phyloP scores from a whole-genome alignment of 2,113 vertebrate genomes.

The Lepidothrix coronata region DNA sequence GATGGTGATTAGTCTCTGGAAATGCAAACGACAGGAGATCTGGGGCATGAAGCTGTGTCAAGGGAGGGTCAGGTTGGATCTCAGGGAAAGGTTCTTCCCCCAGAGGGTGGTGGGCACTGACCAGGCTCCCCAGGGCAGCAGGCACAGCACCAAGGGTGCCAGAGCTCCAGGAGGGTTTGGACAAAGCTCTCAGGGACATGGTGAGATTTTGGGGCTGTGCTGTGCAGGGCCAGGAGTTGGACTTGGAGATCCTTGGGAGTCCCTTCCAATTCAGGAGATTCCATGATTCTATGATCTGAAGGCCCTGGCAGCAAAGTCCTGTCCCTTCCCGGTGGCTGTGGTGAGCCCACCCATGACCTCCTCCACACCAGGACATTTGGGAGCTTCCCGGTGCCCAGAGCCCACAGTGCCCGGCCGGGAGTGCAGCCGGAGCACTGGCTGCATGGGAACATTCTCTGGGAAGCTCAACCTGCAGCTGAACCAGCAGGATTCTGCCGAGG shows the following conservation, averaged over 20 bases:
- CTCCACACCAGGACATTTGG: not conserved
- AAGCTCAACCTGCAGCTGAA: not conserved
- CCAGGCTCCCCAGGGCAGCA: not conserved
- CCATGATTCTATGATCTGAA: not conserved
- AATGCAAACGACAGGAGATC: not conserved
- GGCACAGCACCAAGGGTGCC: fast-evolving
- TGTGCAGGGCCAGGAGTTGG: fast-evolving
- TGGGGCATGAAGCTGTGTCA: not conserved
- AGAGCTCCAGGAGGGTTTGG: not conserved
- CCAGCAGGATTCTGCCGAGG: fast-evolving
- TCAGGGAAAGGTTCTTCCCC: not conserved
- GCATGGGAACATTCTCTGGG: fast-evolving
- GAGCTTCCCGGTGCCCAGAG: not conserved
- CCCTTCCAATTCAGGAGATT: not conserved
- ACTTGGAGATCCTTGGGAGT: fast-evolving
- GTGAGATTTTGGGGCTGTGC: not conserved
- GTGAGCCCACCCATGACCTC: not conserved
- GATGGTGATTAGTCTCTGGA: not conserved
- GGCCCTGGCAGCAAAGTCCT: not conserved
- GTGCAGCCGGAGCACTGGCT: fast-evolving
- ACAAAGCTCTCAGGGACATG: not conserved
- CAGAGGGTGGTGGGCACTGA: not conserved
- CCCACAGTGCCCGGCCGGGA: fast-evolving
- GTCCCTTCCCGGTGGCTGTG: fast-evolving
- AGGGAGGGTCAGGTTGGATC: not conserved